Base-by-base conservation (phyloP, 2,888 invertebrate species). In the Agonopterix subpropinquella region DNA sequence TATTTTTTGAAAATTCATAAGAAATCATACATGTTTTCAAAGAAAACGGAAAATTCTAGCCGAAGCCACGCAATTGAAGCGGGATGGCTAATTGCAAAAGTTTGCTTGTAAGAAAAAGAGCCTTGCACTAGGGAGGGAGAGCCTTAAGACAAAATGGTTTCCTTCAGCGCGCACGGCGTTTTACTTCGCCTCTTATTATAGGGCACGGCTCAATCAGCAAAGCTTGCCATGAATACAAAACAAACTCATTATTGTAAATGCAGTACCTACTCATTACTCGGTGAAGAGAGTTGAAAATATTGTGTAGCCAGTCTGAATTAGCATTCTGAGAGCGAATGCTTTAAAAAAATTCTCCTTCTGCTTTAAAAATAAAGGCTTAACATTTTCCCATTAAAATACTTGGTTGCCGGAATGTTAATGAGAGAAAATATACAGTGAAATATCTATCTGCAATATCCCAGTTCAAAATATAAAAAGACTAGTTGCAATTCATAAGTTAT, bases 281-380 rank as follows among this genome's bases (percentile, higher is more conserved):
- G 52, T 58, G 63, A 61, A 59, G 63, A 62, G 58, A 64, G 60
- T 64, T 65, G 57, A 58, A 70, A 65, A 65, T 70, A 65, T 70
- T 70, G 66, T 59, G 64, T 36, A 45, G 9, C 43, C 55, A 58
- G 58, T 59, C 55, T 50, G 62, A 69, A 73, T 75, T 76, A 74
- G 69, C 54, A 75, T 76, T 76, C 74, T 62, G 56, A 56, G 58
- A 66, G 65, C 60, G 61, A 56, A 53, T 57, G 58, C 64, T 67
- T 73, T 64, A 58, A 68, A 73, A 13, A 58, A 68, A 67, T 61
- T 64, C 57, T 57, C 62, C 60, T 70, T 66, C 65, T 64, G 67
- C 67, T 58, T 62, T 57, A 59, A 63, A 64, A 71, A 69, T 69
- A 67, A 74, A 75, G 73, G 66, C 71, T 67, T 73, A 66, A 69